Conservation (phyloP, 2,888 invertebrate species). For the Mesochorus sp. region DNA sequence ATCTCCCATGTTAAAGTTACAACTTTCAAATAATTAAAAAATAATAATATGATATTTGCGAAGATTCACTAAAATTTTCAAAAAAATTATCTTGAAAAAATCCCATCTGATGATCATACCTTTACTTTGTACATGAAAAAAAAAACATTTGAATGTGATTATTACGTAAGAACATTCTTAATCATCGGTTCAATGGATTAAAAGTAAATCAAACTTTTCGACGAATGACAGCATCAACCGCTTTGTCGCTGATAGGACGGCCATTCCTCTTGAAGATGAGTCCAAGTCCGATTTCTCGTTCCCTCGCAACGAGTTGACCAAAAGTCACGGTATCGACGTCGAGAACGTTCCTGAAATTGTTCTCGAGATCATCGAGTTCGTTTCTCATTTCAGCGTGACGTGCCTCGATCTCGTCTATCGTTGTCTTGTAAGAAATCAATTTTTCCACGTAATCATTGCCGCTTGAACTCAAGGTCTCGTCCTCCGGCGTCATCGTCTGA, state of each 20-base stretch:
- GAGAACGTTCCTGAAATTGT: constrained; percentile 29
- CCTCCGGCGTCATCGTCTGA: constrained; percentile 61
- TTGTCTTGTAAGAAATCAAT: constrained; percentile 65
- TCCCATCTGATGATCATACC: no score
- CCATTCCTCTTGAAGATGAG: constrained; percentile 69
- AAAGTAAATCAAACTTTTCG: constrained; percentile 67
- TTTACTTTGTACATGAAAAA: no score
- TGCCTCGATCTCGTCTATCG: constrained; percentile 62
- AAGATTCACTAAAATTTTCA: no score
- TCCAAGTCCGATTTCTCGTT: constrained; percentile 64
- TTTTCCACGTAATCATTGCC: constrained; percentile 62
- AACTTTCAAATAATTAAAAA: no score
- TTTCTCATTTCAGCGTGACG: constrained; percentile 49
- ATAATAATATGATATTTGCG: no score
- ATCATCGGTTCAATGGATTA: not conserved
- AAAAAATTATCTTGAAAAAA: no score
- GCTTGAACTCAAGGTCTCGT: constrained; percentile 40
- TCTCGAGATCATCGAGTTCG: constrained; percentile 56
- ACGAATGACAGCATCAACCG: constrained; percentile 63
- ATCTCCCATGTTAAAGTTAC: no score
- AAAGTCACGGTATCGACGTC: constrained; percentile 61
- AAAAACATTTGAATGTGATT: no score
- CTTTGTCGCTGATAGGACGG: constrained; percentile 64
- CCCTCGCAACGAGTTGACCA: constrained; percentile 55
- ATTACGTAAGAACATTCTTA: not conserved